These are phyloP conservation scores for Coremacera marginata DNA, from an alignment of 2,888 invertebrate genomes.

Conservation along the genomic window DNA sequence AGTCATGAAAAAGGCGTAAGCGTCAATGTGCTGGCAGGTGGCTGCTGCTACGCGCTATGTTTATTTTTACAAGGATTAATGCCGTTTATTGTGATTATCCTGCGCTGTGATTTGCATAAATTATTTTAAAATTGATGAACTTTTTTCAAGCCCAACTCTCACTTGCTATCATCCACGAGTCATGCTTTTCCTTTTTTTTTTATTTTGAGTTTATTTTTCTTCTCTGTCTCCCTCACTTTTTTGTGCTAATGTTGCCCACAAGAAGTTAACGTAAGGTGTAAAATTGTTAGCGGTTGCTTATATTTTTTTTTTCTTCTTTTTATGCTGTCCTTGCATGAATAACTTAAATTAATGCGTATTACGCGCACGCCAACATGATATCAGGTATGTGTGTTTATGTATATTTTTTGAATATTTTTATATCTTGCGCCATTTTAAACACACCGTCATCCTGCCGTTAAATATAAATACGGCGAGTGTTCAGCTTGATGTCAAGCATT, in stretches of 20 bases:
- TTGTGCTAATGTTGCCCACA: neutral
- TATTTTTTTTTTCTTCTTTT: neutral
- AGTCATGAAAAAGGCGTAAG: no score
- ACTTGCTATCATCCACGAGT: no score
- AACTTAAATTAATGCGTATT: no score
- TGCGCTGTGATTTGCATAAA: conserved; percentile 53
- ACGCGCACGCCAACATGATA: no score
- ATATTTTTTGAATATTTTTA: no score
- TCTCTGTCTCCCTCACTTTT: neutral
- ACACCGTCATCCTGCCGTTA: no score
- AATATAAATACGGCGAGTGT: neutral
- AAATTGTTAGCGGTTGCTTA: neutral
- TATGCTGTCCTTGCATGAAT: no score
- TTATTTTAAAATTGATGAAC: conserved; percentile 37
- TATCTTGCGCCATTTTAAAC: no score
- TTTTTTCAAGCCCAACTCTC: neutral
- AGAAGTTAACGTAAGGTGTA: neutral
- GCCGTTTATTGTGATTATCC: conserved; percentile 51
- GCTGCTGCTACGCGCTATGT: conserved; percentile 29
- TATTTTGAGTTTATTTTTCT: neutral
- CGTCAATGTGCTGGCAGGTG: no score
- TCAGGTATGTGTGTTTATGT: no score
- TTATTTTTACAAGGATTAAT: conserved; percentile 52
- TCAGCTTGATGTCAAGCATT: neutral
- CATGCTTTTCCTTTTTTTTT: neutral